Conservation (phyloP, 1,140 invertebrate genomes). For the Streblospio benedicti region DNA sequence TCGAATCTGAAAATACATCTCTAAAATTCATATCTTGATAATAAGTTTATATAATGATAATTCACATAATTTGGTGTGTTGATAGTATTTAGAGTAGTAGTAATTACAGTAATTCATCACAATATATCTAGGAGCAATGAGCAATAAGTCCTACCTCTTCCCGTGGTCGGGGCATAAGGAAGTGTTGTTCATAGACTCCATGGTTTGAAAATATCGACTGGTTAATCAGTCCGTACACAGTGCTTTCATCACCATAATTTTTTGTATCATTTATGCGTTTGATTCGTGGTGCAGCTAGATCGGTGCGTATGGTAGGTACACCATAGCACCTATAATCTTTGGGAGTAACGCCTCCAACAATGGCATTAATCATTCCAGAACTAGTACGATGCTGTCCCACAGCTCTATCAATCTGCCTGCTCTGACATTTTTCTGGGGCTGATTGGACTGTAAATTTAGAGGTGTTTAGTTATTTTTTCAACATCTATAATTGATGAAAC, state of each 20-base stretch:
- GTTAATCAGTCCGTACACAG: constrained; percentile 37
- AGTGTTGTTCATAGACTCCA: constrained; percentile 42
- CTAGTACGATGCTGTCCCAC: constrained; percentile 37
- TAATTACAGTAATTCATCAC: neutral
- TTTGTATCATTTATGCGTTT: constrained; percentile 34
- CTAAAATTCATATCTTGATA: neutral
- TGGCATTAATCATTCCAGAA: constrained; percentile 38
- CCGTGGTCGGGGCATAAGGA: constrained; percentile 34
- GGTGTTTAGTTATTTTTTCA: too few relatives aligned
- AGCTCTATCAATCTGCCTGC: constrained; percentile 39
- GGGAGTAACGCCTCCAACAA: constrained; percentile 33
- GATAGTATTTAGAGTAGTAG: neutral
- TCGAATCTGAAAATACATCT: constrained; percentile 29
- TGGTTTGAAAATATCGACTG: constrained; percentile 39
- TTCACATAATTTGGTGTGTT: neutral
- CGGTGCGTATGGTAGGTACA: constrained; percentile 40
- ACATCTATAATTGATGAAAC: neutral
- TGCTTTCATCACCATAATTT: constrained; percentile 44
- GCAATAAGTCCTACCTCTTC: constrained; percentile 31
- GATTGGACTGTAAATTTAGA: neutral
- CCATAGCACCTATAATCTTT: constrained; percentile 42
- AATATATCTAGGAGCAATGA: neutral
- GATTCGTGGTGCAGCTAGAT: constrained; percentile 37
- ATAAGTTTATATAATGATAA: neutral
- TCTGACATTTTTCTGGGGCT: constrained; percentile 32